Percentiles rank a stretch among this genome's conserved stretches.
Conservation (phyloP, 2,797 vertebrate species). For the Ataeniobius toweri region DNA sequence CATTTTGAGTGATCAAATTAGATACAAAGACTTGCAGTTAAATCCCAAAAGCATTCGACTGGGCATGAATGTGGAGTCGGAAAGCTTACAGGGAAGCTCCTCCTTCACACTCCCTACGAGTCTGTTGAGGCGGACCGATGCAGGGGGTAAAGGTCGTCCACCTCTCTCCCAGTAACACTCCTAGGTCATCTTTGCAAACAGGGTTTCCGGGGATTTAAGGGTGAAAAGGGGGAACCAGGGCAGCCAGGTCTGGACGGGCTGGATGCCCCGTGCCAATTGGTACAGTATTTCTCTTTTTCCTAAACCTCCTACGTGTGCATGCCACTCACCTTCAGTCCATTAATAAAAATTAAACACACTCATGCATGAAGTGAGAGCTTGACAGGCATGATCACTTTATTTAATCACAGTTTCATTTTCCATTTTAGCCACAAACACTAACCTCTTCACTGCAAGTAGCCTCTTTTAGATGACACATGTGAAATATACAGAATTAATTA, state of each 20-base stretch:
- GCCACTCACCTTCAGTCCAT: conserved; percentile 76
- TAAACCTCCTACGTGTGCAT: conserved; percentile 86
- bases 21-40: conserved; percentile 24
- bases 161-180: conserved; percentile 93
- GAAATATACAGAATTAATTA: conserved; percentile 18
- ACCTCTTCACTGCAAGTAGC: conserved; percentile 68
- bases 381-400: conserved; percentile 39
- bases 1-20: conserved; percentile 3
- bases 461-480: conserved; percentile 31
- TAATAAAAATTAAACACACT: conserved; percentile 18
- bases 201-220: conserved; percentile 99
- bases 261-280: conserved; percentile 99
- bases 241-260: conserved; percentile 99
- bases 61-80: conserved; percentile 52
- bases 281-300: conserved; percentile 99
- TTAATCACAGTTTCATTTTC: conserved; percentile 10
- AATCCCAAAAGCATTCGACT: conserved; percentile 1
- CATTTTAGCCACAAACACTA: conserved; percentile 38
- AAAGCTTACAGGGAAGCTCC: conserved; percentile 75
- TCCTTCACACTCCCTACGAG: conserved; percentile 54
- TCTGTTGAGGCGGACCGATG: conserved; percentile 49
- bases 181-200: conserved; percentile 99
- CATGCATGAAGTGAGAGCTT: conserved; percentile 62
- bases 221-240: conserved; percentile 99
- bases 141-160: conserved; percentile 64